Base-by-base conservation (phyloP, 2,113 vertebrate genomes). In the Struthidea cinerea region DNA sequence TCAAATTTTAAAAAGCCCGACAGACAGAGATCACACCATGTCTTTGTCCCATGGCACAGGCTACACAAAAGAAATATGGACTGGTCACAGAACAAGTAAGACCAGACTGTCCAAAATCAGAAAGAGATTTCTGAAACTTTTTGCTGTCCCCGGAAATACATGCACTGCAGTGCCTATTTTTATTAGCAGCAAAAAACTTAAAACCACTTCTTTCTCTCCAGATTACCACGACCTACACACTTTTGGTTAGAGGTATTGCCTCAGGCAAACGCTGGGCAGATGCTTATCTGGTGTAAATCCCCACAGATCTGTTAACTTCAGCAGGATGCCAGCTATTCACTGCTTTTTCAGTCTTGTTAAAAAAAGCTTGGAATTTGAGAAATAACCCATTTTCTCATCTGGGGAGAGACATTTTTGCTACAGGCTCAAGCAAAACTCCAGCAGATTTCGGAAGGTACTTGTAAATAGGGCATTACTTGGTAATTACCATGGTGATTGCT, bases 401-500 rank as follows among this genome's bases (percentile, higher is more conserved):
- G 47, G n/a, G 47, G 35, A 39, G 30, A 78, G 61, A 61, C 17
- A 68, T 78, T 91, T 91, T 90, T 76, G 35, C 68, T 75, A 55
- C 7, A 7, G 69, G 52, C 53, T 91, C 46, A 77, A 90, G 39
- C 46, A 82, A 80, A 94, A 91, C 65, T 93, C 69, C 84, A 83
- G 63, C 30, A 80, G 32, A 84, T 82, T 84, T 93, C 32, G 76
- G 84, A 73, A 77, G 53, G 53, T 71, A 82, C 88, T 90, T 90
- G 77, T 84, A 91, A 92, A 84, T n/a, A 75, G 84, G 80, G 70
- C 89, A 82, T 63, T 84, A 71, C 39, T 89, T 89, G 49, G 60
- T 87, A 83, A 94, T 93, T 91, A 89, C 82, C 75, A 85, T 73
- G 86, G 87, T 77, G 87, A 87, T 86, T 93, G 83, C 85, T 76